These are phyloP conservation scores for Aplysina aerophoba DNA, from an alignment of 37 sponge, comb jelly and placozoan genomes.

Conservation along the genomic window DNA sequence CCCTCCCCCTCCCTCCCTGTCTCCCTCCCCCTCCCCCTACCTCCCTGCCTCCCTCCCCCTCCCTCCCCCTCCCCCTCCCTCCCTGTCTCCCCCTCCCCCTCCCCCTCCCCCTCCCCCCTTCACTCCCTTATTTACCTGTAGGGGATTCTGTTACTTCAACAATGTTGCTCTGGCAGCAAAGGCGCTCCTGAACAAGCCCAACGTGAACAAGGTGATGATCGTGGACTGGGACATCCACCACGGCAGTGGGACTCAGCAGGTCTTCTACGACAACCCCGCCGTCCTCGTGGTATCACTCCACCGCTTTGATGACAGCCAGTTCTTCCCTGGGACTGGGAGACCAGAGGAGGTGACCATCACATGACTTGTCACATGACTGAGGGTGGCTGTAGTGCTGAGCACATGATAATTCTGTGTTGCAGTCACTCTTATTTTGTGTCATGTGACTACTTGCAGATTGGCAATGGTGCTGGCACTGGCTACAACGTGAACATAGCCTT, in stretches of 20 bases:
- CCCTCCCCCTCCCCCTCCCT: background rate
- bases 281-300: constrained; percentile 85
- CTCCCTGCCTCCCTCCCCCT: background rate
- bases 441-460: constrained; percentile 51
- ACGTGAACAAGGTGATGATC: constrained; percentile 60
- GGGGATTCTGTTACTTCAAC: constrained; percentile 94
- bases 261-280: constrained; percentile 85
- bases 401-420: background rate
- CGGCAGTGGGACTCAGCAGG: constrained; percentile 91
- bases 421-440: constrained; percentile 2
- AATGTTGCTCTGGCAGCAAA: constrained; percentile 94
- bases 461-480: constrained; percentile 86
- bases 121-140: constrained; percentile 1
- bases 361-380: background rate
- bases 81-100: background rate
- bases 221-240: constrained; percentile 96
- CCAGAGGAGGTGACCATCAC: constrained; percentile 88
- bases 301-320: constrained; percentile 91
- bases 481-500: constrained; percentile 92
- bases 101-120: background rate
- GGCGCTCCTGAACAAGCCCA: constrained; percentile 61
- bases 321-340: constrained; percentile 90
- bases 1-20: too few relatives aligned
- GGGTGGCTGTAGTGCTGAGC: background rate
- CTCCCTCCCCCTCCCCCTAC: background rate